These are phyloP conservation scores for Drosophila subquinaria DNA, from an alignment of 2,888 invertebrate genomes.

Conservation along the genomic window DNA sequence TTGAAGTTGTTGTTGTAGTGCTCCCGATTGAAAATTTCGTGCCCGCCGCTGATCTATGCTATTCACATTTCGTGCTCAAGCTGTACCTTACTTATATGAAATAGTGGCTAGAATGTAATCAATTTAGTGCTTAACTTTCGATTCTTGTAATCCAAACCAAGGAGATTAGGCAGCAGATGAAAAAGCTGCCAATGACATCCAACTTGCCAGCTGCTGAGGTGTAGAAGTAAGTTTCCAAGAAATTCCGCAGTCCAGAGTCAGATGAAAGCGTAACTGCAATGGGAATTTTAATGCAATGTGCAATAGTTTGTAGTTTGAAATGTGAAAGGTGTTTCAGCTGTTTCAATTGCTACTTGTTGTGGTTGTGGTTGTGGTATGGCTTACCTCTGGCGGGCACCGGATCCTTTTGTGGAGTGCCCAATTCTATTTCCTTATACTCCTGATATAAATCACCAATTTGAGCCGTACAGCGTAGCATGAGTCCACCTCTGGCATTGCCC, in stretches of 20 bases:
- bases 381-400: constrained; percentile 93
- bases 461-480: constrained; percentile 90
- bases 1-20: too few species aligned
- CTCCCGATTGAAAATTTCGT: too few species aligned
- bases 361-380: constrained; percentile 57
- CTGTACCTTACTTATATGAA: constrained; percentile 33
- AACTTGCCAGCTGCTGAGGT: constrained; percentile 62
- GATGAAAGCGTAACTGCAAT: constrained; percentile 84
- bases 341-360: constrained; percentile 18
- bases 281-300: constrained; percentile 29
- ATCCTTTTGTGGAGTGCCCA: constrained; percentile 89
- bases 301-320: constrained; percentile 15
- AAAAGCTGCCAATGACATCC: constrained; percentile 6
- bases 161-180: constrained; percentile 39
- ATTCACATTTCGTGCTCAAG: constrained; percentile 58
- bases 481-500: constrained; percentile 82
- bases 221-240: constrained; percentile 83
- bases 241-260: constrained; percentile 79
- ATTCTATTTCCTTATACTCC: constrained; percentile 89
- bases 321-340: constrained; percentile 27
- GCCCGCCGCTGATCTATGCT: constrained; percentile 46
- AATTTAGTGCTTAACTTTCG: constrained; percentile 57
- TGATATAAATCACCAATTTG: constrained; percentile 90
- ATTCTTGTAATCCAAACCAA: constrained; percentile 50
- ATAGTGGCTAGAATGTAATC: constrained; percentile 45